Evolutionary conservation across 2,113 vertebrate genomes (phyloP).

Genomic region (Columbina picui): DNA sequence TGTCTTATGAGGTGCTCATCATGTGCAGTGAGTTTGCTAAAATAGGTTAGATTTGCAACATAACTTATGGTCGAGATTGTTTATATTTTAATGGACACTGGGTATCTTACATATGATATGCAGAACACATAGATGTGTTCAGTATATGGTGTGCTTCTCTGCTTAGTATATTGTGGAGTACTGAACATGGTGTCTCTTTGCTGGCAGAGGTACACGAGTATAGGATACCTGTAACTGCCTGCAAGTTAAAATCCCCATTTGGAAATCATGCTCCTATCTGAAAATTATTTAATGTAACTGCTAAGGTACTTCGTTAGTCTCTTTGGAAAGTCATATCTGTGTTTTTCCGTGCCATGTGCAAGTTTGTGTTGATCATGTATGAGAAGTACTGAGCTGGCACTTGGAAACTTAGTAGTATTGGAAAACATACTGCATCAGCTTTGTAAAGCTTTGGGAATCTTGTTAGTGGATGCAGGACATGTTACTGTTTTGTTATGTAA

Average conservation of each 20-base stretch:
- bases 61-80: not conserved
- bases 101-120: not conserved
- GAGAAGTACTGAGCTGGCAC: not conserved
- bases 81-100: fast-evolving
- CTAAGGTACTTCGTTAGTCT: not conserved
- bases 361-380: not conserved
- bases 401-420: not conserved
- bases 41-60: not conserved
- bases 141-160: not conserved
- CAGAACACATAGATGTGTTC: not conserved
- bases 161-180: not conserved
- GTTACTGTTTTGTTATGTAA: not conserved
- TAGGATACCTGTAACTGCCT: not conserved
- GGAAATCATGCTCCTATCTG: not conserved
- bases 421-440: conserved; percentile 12
- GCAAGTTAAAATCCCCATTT: not conserved
- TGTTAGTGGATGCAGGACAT: not conserved
- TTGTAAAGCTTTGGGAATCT: not conserved
- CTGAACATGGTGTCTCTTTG: not conserved
- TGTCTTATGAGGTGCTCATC: not conserved
- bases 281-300: not conserved
- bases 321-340: not conserved
- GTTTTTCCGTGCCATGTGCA: not conserved
- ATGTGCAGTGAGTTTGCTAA: not conserved
- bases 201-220: not conserved